A percentile compares a stretch with the other conserved stretches of the same genome.
Evolutionary conservation across 2,797 vertebrate genomes (phyloP).

Genomic region (Cynopterus sphinx): DNA sequence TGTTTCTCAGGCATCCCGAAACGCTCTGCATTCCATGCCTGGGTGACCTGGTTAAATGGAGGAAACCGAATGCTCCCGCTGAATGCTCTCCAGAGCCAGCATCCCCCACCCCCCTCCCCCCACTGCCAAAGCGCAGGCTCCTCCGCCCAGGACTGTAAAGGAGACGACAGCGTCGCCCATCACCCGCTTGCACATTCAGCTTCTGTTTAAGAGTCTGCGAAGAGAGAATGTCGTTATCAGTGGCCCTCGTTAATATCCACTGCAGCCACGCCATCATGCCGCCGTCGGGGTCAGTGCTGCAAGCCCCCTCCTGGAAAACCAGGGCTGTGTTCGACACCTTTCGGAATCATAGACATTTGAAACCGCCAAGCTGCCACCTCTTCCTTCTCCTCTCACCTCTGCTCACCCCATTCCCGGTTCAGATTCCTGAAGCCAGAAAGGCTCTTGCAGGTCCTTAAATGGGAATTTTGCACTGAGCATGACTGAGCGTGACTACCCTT

Average conservation of each 20-base stretch:
- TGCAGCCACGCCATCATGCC: background rate
- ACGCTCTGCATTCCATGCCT: slow-evolving; percentile 60
- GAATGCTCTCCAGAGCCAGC: slow-evolving; percentile 57
- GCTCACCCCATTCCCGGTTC: background rate
- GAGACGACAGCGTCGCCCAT: background rate
- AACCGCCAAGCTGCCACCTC: background rate
- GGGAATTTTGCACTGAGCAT: background rate
- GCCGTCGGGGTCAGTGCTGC: background rate
- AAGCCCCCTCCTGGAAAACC: background rate
- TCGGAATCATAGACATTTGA: background rate
- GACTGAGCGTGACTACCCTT: background rate
- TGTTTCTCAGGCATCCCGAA: slow-evolving; percentile 69
- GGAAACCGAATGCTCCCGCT: slow-evolving; percentile 47
- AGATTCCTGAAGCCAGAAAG: background rate
- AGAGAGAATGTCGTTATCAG: background rate
- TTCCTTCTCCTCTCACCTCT: background rate
- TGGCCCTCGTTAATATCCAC: background rate
- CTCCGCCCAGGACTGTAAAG: background rate
- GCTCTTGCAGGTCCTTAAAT: background rate
- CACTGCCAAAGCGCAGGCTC: background rate
- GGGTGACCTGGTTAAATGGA: slow-evolving; percentile 74
- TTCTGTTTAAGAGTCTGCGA: background rate
- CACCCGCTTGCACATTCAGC: background rate
- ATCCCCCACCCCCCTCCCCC: background rate
- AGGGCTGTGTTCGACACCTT: background rate